phyloP scores from a whole-genome alignment of 2,113 vertebrate species.

The Sebastes schlegelii region DNA sequence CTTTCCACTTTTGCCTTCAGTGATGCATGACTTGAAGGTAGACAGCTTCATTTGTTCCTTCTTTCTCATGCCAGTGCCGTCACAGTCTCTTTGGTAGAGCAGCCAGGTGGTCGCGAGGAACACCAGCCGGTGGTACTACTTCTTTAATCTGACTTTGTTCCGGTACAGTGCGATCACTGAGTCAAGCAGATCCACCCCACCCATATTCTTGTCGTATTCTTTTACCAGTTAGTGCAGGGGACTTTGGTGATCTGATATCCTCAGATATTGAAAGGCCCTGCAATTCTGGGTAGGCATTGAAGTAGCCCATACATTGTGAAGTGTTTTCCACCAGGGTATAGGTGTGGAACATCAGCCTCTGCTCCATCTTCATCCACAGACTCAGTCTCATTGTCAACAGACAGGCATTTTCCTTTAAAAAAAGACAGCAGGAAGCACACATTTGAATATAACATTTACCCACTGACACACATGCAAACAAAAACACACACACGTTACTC shows the following conservation, averaged over 20 bases:
- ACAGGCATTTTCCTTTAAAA: neutral
- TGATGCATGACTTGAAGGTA: neutral
- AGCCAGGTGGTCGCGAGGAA: neutral
- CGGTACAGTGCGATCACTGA: neutral
- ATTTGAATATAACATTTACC: neutral
- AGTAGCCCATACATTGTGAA: neutral
- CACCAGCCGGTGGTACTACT: neutral
- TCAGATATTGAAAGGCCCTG: neutral
- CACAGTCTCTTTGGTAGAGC: neutral
- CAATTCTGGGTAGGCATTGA: neutral
- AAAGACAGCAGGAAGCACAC: no score
- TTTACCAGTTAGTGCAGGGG: constrained; percentile 10
- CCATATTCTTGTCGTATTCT: constrained; percentile 20
- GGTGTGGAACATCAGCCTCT: neutral
- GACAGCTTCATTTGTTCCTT: neutral
- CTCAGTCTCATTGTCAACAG: neutral
- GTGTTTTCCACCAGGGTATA: neutral
- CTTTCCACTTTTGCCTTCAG: neutral
- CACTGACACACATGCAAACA: neutral
- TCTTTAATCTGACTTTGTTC: neutral
- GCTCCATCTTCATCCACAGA: neutral
- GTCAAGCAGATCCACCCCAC: constrained; percentile 3
- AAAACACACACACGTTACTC: neutral
- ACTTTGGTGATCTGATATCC: constrained; percentile 8
- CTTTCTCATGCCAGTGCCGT: neutral